Evolutionary conservation across 2,888 invertebrate species (phyloP), one percentile per base, ranked within the genome.

Genomic region (Allygus modestus): DNA sequence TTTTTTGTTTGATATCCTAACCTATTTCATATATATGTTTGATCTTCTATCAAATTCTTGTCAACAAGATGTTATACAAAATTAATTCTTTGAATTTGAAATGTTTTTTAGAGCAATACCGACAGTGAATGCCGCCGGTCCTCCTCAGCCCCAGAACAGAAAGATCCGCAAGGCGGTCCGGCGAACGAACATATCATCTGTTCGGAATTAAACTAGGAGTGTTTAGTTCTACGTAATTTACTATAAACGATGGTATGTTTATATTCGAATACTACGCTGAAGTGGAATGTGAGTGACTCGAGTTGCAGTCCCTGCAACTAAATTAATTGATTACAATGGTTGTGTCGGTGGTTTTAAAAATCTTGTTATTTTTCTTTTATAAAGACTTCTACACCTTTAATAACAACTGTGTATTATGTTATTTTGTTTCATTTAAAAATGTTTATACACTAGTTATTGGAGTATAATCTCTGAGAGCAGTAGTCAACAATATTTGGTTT

Each of bases 81-180:
- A n/a, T n/a, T n/a, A n/a, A n/a, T n/a, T n/a, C n/a, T n/a, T n/a
- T n/a, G 37, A 15, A 46, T 46, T 54, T 54, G 20, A 54, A 5
- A 15, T 65, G 28, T n/a, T 41, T 77, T 54, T n/a, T 20, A 79
- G 79, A 20, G 79, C 79, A 9, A 58, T 79, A n/a, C 79, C 79
- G 26, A 79, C 79, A 0, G 58, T 79, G 20, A 79, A 79, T 58
- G 28, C 79, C 1, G 46, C 79, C 0, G 79, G 58, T 1, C 31
- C 79, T 1, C 9, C 20, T 0, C 33, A 17, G 20, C 54, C 54
- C n/a, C 31, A 26, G 51, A 51, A 54, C 20, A 28, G 79, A 20
- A 79, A 79, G 58, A 79, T 79, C 28, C 54, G 79, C 9, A 79
- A 79, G 37, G 79, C 79, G 20, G 79, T 79, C 0, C 31, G 79